Evolutionary conservation across 2,888 invertebrate genomes (phyloP).

Genomic region (Lepidocyrtinus sp.): DNA sequence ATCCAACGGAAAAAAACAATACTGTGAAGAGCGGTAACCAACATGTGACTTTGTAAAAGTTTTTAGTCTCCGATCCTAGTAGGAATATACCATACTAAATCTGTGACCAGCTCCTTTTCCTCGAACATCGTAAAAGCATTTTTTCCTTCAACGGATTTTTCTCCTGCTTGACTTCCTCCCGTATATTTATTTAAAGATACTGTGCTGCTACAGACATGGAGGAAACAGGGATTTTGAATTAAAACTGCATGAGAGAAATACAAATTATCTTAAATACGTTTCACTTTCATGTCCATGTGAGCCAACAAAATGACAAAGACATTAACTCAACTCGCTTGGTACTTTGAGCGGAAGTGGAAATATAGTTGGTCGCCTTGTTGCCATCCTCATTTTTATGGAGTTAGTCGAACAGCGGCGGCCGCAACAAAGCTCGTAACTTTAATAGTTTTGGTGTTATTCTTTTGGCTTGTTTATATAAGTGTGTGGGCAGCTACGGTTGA

Average conservation of each 20-base stretch:
- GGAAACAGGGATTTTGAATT: too few species aligned
- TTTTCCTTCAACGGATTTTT: not conserved
- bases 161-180: slow-evolving; percentile 2
- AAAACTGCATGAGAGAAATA: too few species aligned
- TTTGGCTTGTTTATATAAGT: slow-evolving; percentile 55
- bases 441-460: slow-evolving; percentile 45
- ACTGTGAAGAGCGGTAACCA: not conserved
- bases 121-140: slow-evolving; percentile 1
- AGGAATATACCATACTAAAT: not conserved
- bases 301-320: slow-evolving; percentile 58
- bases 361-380: slow-evolving; percentile 45
- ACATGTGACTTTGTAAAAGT: not conserved
- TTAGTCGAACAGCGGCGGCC: slow-evolving; percentile 36
- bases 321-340: slow-evolving; percentile 60
- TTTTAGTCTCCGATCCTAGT: not conserved
- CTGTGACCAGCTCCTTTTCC: not conserved
- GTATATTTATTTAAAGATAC: not conserved
- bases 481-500: slow-evolving; percentile 56
- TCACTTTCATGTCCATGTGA: not conserved
- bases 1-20: not conserved
- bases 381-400: slow-evolving; percentile 32
- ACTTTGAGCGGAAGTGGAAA: slow-evolving; percentile 63
- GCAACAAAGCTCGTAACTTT: slow-evolving; percentile 43
- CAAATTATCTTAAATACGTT: too few species aligned
- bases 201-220: slow-evolving; percentile 5